Conservation (phyloP, 2,113 vertebrate genomes). For the Cyprinodon variegatus region DNA sequence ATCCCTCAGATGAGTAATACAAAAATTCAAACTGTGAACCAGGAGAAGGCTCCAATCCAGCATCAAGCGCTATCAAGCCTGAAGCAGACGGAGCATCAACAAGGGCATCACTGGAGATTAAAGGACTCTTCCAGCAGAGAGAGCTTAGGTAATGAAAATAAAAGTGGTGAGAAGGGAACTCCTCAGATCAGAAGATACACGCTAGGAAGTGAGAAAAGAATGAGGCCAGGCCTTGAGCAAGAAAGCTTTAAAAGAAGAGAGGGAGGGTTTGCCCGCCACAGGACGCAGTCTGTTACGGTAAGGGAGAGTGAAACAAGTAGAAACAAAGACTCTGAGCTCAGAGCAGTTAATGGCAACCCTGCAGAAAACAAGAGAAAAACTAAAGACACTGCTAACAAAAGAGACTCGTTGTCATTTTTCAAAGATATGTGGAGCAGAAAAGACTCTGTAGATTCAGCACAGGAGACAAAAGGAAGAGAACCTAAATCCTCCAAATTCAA, state of each 20-base stretch:
- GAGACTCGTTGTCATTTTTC: conserved; percentile 27
- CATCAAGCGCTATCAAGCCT: conserved; percentile 23
- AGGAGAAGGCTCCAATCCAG: conserved; percentile 39
- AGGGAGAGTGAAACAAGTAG: conserved; percentile 44
- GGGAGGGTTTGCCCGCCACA: conserved; percentile 21
- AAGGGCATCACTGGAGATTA: conserved; percentile 33
- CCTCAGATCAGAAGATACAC: conserved; percentile 33
- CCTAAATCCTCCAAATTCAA: conserved; percentile 26
- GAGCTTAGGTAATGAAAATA: conserved; percentile 45
- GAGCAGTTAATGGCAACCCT: conserved; percentile 34
- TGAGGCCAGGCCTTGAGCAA: conserved; percentile 19
- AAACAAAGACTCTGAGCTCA: conserved; percentile 44
- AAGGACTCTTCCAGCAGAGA: conserved; percentile 49
- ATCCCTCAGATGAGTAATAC: conserved; percentile 27
- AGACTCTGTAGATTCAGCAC: conserved; percentile 20
- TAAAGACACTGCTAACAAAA: conserved; percentile 29
- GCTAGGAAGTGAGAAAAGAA: conserved; percentile 32
- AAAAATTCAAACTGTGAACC: conserved; percentile 40
- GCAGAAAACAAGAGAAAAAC: conserved; percentile 19
- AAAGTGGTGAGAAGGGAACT: conserved; percentile 24
- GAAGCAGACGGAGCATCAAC: conserved; percentile 34
- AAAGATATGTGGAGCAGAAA: conserved; percentile 39
- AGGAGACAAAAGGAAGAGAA: conserved; percentile 31
- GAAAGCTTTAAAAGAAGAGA: conserved; percentile 43
- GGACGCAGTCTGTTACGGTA: conserved; percentile 11